Conservation (phyloP, 2,888 invertebrate genomes). For the Ophion ellenae region DNA sequence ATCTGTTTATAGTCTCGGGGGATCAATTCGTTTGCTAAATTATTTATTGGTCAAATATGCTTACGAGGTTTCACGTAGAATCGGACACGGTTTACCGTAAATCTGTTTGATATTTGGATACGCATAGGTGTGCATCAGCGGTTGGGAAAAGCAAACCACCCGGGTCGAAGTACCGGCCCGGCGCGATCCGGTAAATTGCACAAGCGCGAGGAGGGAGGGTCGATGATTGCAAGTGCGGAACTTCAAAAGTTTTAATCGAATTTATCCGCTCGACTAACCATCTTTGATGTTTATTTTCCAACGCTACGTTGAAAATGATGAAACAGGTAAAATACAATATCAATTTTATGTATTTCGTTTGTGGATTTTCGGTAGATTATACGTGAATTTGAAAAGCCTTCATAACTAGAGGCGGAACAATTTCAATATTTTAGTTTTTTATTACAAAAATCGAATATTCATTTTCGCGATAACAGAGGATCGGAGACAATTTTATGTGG, state of each 20-base stretch:
- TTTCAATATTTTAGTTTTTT: too few species aligned
- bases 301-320: background rate
- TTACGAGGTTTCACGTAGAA: constrained; percentile 76
- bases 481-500: too few species aligned
- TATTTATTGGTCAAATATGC: constrained; percentile 83
- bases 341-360: too few species aligned
- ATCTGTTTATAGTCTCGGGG: constrained; percentile 83
- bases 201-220: background rate
- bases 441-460: too few species aligned
- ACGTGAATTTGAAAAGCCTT: too few species aligned
- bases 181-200: constrained; percentile 12
- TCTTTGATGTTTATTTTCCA: constrained; percentile 20
- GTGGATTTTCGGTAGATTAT: too few species aligned
- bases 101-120: constrained; percentile 78
- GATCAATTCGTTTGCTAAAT: constrained; percentile 84
- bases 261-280: constrained; percentile 27
- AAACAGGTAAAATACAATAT: too few species aligned
- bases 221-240: constrained; percentile 23
- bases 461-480: too few species aligned
- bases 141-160: constrained; percentile 81
- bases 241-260: constrained; percentile 57
- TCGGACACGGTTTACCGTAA: constrained; percentile 76
- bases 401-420: too few species aligned
- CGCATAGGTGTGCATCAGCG: constrained; percentile 52
- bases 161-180: constrained; percentile 31